Evolutionary conservation across 2,888 invertebrate genomes (phyloP).

Genomic region (Acanthopleura granulata): DNA sequence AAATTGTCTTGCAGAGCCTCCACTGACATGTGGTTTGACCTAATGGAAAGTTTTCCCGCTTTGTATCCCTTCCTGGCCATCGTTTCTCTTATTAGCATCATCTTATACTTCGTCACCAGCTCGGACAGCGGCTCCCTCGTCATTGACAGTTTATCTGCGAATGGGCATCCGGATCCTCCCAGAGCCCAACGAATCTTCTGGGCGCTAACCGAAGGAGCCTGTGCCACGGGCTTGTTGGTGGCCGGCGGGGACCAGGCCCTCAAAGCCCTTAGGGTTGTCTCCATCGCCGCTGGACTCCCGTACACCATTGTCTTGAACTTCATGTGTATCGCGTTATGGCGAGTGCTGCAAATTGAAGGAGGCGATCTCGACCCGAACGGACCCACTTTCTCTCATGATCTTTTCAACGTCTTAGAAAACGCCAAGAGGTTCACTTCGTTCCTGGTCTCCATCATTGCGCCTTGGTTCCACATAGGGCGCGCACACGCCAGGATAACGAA

Average conservation of each 20-base stretch:
- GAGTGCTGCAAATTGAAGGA: conserved; percentile 10
- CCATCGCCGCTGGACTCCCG: conserved; percentile 19
- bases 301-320: conserved; percentile 19
- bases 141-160: conserved; percentile 5
- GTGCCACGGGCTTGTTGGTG: conserved; percentile 7
- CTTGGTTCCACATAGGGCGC: not conserved
- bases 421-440: not conserved
- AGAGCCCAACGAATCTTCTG: conserved; percentile 14
- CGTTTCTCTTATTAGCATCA: conserved; percentile 9
- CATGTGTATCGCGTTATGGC: conserved; percentile 9
- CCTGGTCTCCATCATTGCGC: not conserved
- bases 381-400: conserved; percentile 5
- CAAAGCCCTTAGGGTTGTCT: conserved; percentile 10
- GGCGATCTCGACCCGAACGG: conserved; percentile 11
- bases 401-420: not conserved
- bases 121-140: conserved; percentile 18
- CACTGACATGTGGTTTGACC: conserved; percentile 15
- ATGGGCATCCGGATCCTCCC: conserved; percentile 17
- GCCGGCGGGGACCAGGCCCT: conserved; percentile 11
- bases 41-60: not conserved
- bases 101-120: conserved; percentile 19
- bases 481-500: not conserved
- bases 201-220: conserved; percentile 16
- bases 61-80: conserved; percentile 2
- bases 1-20: not conserved